Conservation (phyloP, 2,113 vertebrate species). For the Cranoglanis bouderius region DNA sequence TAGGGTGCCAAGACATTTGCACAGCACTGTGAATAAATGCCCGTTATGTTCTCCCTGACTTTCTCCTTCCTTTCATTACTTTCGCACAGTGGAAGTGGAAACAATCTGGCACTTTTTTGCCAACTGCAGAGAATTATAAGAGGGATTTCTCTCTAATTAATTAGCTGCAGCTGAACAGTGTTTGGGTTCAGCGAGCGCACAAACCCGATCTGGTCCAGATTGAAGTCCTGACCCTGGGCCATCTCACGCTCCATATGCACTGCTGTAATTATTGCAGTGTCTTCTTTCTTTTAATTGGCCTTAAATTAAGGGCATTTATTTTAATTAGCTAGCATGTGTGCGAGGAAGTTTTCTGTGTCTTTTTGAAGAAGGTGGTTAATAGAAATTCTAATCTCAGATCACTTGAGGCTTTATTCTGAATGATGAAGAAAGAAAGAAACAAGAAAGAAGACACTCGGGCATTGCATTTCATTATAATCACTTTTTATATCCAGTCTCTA, state of each 20-base stretch:
- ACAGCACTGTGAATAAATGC: neutral
- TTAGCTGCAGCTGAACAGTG: slow-evolving; percentile 23
- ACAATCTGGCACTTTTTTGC: neutral
- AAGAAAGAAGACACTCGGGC: neutral
- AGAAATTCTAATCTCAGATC: neutral
- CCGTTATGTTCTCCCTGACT: neutral
- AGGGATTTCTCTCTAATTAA: slow-evolving; percentile 1
- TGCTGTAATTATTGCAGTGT: slow-evolving; percentile 39
- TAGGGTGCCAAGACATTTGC: neutral
- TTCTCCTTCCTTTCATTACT: neutral
- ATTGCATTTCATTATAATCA: neutral
- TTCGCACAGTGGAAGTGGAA: neutral
- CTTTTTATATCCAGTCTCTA: neutral
- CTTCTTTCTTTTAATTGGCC: slow-evolving; percentile 43
- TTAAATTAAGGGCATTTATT: slow-evolving; percentile 40
- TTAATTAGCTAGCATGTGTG: slow-evolving; percentile 36
- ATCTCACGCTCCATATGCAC: slow-evolving; percentile 30
- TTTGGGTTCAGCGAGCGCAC: slow-evolving; percentile 13
- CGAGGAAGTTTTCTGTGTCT: neutral
- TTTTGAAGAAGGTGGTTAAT: slow-evolving; percentile 5
- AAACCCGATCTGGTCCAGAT: slow-evolving; percentile 19
- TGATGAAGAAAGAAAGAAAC: neutral
- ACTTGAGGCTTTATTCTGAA: slow-evolving; percentile 6
- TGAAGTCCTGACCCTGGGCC: slow-evolving; percentile 18
- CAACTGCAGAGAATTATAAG: slow-evolving; percentile 1